These are phyloP conservation scores for Lydus trimaculatus DNA, from an alignment of 2,888 invertebrate species.

Conservation along the genomic window DNA sequence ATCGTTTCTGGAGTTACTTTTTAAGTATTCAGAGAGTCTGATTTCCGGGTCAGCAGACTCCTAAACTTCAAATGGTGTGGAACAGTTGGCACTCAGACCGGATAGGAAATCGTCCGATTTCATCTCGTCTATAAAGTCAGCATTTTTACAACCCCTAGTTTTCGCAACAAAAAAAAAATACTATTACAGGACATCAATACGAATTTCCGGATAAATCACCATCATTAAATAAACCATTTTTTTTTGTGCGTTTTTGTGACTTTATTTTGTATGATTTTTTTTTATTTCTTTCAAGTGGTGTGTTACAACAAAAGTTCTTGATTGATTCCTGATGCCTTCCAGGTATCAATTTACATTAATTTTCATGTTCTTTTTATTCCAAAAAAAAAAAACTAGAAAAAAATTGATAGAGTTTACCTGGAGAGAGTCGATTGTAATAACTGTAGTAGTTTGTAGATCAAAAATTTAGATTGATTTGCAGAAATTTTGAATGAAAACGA, in stretches of 20 bases:
- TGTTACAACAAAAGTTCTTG: not conserved
- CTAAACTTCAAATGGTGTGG: conserved; percentile 16
- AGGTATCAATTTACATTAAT: not conserved
- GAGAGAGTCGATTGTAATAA: not conserved
- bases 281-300: not conserved
- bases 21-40: conserved; percentile 45
- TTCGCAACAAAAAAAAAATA: too few relatives aligned
- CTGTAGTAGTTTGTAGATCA: not conserved
- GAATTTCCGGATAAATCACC: conserved; percentile 3
- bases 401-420: not conserved
- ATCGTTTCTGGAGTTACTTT: not conserved
- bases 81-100: conserved; percentile 4
- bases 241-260: too few relatives aligned
- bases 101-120: not conserved
- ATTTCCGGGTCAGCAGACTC: conserved; percentile 49
- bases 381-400: not conserved
- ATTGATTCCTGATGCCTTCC: not conserved
- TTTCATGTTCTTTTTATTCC: not conserved
- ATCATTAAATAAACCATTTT: not conserved
- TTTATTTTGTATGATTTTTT: not conserved
- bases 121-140: not conserved
- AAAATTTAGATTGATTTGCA: not conserved
- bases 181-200: not conserved
- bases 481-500: not conserved
- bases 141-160: not conserved